Conservation (phyloP, 2,888 invertebrate species). For the Amorpha juglandis region DNA sequence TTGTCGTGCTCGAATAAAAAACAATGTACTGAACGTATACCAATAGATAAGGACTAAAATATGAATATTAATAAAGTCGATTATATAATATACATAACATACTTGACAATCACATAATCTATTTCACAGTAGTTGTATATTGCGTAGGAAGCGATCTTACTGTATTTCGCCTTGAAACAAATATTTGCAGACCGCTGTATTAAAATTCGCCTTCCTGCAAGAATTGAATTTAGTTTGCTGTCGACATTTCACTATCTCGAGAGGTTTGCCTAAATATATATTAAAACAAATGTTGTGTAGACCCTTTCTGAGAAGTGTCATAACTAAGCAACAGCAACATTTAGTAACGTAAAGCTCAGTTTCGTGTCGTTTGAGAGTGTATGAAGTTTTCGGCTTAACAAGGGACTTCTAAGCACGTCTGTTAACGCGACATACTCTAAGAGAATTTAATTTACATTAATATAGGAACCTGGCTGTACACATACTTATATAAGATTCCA, state of each 20-base stretch:
- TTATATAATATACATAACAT: no score
- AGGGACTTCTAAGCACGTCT: slow-evolving; percentile 44
- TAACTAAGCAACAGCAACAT: slow-evolving; percentile 25
- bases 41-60: background rate
- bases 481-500: slow-evolving; percentile 7
- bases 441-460: slow-evolving; percentile 39
- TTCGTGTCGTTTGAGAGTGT: slow-evolving; percentile 43
- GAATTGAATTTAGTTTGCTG: slow-evolving; percentile 7
- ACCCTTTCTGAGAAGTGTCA: slow-evolving; percentile 11
- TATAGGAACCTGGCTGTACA: slow-evolving; percentile 28
- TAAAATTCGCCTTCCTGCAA: background rate
- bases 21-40: background rate
- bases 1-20: background rate
- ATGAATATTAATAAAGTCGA: background rate
- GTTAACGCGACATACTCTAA: slow-evolving; percentile 39
- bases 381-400: slow-evolving; percentile 43
- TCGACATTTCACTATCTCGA: background rate
- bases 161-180: slow-evolving; percentile 6
- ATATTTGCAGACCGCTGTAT: background rate
- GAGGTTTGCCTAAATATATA: slow-evolving; percentile 6
- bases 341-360: slow-evolving; percentile 39
- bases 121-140: background rate
- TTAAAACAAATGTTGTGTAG: slow-evolving; percentile 11
- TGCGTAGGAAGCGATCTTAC: slow-evolving; percentile 12
- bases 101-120: background rate